A percentile compares a stretch with the other conserved stretches of the same genome.
These are phyloP conservation scores for Coreoperca whiteheadi DNA, from an alignment of 2,113 vertebrate genomes.

Conservation along the genomic window DNA sequence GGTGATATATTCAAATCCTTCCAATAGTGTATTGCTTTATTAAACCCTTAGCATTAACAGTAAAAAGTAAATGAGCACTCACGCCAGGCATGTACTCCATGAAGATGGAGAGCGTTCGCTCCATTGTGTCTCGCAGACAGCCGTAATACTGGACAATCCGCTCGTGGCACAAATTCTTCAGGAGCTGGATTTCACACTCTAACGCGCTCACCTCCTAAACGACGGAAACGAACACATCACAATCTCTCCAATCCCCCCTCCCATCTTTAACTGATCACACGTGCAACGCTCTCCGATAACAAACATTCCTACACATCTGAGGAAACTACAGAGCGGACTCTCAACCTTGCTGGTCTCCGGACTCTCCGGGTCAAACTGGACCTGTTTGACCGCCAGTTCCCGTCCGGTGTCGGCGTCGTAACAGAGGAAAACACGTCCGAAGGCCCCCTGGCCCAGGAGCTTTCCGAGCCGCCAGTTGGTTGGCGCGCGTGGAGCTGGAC, in stretches of 20 bases:
- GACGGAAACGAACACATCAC: background rate
- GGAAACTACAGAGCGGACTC: background rate
- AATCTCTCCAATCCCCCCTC: no score
- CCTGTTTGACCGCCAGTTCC: conserved; percentile 98
- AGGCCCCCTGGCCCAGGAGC: conserved; percentile 96
- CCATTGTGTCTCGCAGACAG: conserved; percentile 92
- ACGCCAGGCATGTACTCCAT: conserved; percentile 99
- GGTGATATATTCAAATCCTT: no score
- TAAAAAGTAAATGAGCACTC: conserved; percentile 53
- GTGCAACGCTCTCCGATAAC: background rate
- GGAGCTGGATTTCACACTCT: conserved; percentile 98
- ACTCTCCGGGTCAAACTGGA: conserved; percentile 98
- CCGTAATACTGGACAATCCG: conserved; percentile 99
- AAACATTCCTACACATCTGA: background rate
- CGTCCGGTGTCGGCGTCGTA: conserved; percentile 97
- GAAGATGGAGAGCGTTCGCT: conserved; percentile 98
- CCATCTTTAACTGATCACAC: background rate
- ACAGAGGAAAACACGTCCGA: conserved; percentile 96
- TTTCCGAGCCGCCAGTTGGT: conserved; percentile 98
- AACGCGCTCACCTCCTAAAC: conserved; percentile 96
- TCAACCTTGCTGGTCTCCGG: conserved; percentile 98
- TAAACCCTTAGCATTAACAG: background rate
- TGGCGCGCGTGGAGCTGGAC: conserved; percentile 94
- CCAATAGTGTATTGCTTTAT: no score
- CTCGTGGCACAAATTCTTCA: conserved; percentile 97